Conservation (phyloP, 2,888 invertebrate genomes). For the Caenorhabditis uteleia region DNA sequence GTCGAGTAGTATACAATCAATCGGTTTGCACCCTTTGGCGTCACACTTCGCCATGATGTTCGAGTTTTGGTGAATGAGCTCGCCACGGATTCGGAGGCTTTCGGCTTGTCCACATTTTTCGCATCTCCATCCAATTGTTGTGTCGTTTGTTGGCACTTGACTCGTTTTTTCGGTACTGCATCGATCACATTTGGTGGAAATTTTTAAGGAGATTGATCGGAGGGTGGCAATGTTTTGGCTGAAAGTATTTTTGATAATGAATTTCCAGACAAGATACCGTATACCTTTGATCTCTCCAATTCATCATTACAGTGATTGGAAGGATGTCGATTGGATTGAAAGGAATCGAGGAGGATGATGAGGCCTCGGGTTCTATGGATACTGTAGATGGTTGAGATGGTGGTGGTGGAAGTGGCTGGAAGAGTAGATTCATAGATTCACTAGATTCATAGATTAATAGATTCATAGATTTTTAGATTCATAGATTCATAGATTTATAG, state of each 20-base stretch:
- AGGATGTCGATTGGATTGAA: not conserved
- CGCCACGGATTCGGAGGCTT: slow-evolving; percentile 2
- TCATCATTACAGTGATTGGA: slow-evolving; percentile 1
- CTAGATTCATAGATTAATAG: no score
- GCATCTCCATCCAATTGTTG: slow-evolving; percentile 6
- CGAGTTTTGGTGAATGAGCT: slow-evolving; percentile 4
- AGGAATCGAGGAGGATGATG: no score
- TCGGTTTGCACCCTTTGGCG: slow-evolving; percentile 7
- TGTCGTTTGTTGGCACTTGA: not conserved
- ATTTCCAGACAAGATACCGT: no score
- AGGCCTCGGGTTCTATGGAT: no score
- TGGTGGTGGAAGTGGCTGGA: no score
- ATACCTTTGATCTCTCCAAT: slow-evolving; percentile 6
- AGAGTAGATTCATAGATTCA: no score
- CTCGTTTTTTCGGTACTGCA: slow-evolving; percentile 2
- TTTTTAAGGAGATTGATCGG: not conserved
- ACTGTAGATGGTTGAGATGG: no score
- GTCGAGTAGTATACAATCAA: slow-evolving; percentile 7
- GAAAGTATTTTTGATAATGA: not conserved
- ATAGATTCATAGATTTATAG: no score
- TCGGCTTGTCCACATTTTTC: slow-evolving; percentile 1
- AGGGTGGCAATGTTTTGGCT: slow-evolving; percentile 6
- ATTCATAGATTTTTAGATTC: no score
- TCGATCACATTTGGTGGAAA: slow-evolving; percentile 5
- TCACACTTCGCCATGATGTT: slow-evolving; percentile 2